Evolutionary conservation across 2,113 vertebrate species (phyloP), one percentile per base, ranked within the genome.

Genomic region (Zosterops hypoxanthus): DNA sequence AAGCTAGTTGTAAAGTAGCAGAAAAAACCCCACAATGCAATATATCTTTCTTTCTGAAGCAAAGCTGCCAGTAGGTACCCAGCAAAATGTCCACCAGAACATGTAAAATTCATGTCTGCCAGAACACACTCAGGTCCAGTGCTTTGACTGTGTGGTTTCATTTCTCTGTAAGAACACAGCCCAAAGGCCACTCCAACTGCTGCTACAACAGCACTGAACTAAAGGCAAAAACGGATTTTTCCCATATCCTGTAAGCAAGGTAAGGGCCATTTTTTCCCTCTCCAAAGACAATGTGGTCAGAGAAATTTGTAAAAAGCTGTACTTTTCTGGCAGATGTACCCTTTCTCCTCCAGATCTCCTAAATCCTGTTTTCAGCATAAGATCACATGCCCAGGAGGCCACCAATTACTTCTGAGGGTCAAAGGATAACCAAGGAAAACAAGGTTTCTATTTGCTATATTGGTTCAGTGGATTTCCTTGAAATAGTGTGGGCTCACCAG

Each of bases 351-450:
- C 68, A 91, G 65, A 80, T 72, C 23, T 89, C 34, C 56, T 86
- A 89, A 93, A 86, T 56, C 33, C 60, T 33, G 14, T 56, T 95
- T 88, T 90, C 68, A 94, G 36, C 0, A 0, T 92, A 86, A 63
- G 1, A 93, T 73, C 68, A 78, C 56, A 71, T 84, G 68, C 19
- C 52, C 19, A 0, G 15, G 33, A 81, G 29, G 39, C 59, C 65
- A 77, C 47, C 81, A 60, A 75, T 81, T 77, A 86, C 52, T 93
- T 63, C 56, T 28, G 49, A 55, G 33, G 47, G 80, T 88, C 42
- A 70, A 86, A 88, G 92, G 50, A 52, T 66, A 96, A 90, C 50
- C 25, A 57, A 56, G 56, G 66, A 83, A 93, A 93, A n/a, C 68
- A 86, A 73, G 17, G 26, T 71, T 95, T 86, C 61, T 79, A n/a